Evolutionary conservation across 2,797 vertebrate genomes (phyloP), one percentile per base, ranked within the genome.

Genomic region (Protosalanx chinensis): DNA sequence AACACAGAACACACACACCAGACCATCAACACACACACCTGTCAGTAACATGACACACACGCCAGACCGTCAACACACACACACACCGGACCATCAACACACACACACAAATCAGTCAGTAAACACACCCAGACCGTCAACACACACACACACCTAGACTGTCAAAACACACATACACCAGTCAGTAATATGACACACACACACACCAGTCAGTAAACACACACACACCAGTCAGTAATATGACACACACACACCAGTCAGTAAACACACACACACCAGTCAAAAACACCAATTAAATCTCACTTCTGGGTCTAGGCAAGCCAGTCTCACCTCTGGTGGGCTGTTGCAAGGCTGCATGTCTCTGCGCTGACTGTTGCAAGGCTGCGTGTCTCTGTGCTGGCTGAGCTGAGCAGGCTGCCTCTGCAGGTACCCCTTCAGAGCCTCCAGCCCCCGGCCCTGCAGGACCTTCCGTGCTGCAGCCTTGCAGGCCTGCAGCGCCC

Each of bases 371-470:
- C 76, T 72, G 10, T 91, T 94, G 78, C 84, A 89, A 71, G 89
- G 75, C 75, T 75, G 70, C 71, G 73, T 29, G 70, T 91, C 83
- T 87, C 84, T 75, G 27, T 81, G 5, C 27, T 75, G 81, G 80
- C 74, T 80, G 64, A 79, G 83, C 10, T 91, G 90, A 1, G 80
- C 82, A 5, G 95, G 93, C 71, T 95, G 93, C 79, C 88, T 96
- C 81, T 96, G 95, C 82, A 97, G 88, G 84, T 92, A 94, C 73
- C 79, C 75, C 84, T 92, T 94, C 83, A 95, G 87, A 60, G 88
- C 90, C 81, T 91, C 84, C 61, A 84, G 80, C 66, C 93, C 93
- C 76, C 92, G 88, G 60, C 91, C 93, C 72, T 88, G 87, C 67
- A 96, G 85, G 72, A 95, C 84, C 0, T 87, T 88, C 72, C 88